phyloP scores from a whole-genome alignment of 1,140 invertebrate genomes.

The Bicyclus anynana region DNA sequence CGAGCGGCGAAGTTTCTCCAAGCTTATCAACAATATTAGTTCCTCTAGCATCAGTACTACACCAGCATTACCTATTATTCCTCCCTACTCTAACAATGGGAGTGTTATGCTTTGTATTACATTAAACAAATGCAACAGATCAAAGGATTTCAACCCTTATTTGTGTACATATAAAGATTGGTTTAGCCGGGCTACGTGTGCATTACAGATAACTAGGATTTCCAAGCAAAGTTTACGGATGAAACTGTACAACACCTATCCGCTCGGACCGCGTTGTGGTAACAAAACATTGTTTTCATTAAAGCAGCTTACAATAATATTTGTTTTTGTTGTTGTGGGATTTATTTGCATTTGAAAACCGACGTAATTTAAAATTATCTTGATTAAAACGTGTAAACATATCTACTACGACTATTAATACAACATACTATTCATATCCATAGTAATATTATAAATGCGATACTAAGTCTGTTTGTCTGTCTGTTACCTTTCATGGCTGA shows the following conservation, averaged over 20 bases:
- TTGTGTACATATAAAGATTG: background rate
- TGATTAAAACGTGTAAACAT: too few relatives aligned
- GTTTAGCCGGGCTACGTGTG: background rate
- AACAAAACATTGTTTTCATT: slow-evolving; percentile 14
- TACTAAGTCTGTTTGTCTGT: too few relatives aligned
- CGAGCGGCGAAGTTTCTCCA: slow-evolving; percentile 26
- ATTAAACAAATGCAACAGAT: slow-evolving; percentile 13
- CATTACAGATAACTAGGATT: slow-evolving; percentile 17
- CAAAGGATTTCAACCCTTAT: background rate
- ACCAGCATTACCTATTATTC: slow-evolving; percentile 4
- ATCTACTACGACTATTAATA: too few relatives aligned
- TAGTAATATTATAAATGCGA: too few relatives aligned
- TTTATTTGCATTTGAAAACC: slow-evolving; percentile 1
- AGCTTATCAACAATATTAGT: slow-evolving; percentile 22
- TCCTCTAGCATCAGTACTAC: background rate
- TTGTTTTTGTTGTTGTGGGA: background rate
- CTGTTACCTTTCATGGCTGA: too few relatives aligned
- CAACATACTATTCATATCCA: too few relatives aligned
- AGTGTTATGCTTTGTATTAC: slow-evolving; percentile 12
- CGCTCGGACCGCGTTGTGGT: background rate
- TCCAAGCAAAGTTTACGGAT: slow-evolving; percentile 18
- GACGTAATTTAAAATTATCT: too few relatives aligned
- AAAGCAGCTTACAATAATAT: background rate
- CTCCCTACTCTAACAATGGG: slow-evolving; percentile 4
- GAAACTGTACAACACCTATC: slow-evolving; percentile 11